Evolutionary conservation across 2,113 vertebrate genomes (phyloP).

Genomic region (Channa argus): DNA sequence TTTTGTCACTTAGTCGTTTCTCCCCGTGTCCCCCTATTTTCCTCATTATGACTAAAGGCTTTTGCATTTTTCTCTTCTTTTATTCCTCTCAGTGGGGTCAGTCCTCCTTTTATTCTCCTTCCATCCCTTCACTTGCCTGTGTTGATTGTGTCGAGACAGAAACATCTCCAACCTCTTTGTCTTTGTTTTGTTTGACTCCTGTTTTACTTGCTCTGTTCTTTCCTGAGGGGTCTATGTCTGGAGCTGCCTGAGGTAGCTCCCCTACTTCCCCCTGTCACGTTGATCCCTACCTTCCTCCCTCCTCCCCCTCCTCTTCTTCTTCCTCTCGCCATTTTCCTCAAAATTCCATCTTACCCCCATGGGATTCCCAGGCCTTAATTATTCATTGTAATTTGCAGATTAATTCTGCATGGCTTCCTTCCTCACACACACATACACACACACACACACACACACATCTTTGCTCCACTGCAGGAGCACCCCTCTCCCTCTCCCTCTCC

Average conservation of each 20-base stretch:
- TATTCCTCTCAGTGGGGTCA: conserved; percentile 1
- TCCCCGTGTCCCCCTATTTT: background rate
- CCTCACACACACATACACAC: conserved; percentile 34
- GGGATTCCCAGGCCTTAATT: conserved; percentile 78
- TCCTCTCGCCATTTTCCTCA: conserved; percentile 30
- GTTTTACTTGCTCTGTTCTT: conserved; percentile 24
- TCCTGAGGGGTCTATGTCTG: conserved; percentile 27
- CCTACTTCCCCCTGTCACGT: conserved; percentile 19
- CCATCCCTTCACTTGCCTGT: background rate
- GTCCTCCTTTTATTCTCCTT: background rate
- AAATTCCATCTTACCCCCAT: conserved; percentile 46
- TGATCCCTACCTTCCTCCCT: conserved; percentile 7
- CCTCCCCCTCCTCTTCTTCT: background rate
- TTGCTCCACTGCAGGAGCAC: conserved; percentile 21
- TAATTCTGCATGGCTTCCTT: conserved; percentile 72
- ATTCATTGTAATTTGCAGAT: conserved; percentile 79
- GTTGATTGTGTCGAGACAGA: conserved; percentile 24
- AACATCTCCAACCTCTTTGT: conserved; percentile 20
- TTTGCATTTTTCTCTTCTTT: background rate
- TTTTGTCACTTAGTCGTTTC: conserved; percentile 7
- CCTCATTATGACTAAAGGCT: background rate
- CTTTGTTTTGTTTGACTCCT: conserved; percentile 26
- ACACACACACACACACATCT: conserved; percentile 19
- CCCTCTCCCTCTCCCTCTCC: conserved; percentile 7
- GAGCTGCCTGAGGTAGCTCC: conserved; percentile 34